Conservation (phyloP, 1,140 invertebrate species). For the Lepidurus apus region DNA sequence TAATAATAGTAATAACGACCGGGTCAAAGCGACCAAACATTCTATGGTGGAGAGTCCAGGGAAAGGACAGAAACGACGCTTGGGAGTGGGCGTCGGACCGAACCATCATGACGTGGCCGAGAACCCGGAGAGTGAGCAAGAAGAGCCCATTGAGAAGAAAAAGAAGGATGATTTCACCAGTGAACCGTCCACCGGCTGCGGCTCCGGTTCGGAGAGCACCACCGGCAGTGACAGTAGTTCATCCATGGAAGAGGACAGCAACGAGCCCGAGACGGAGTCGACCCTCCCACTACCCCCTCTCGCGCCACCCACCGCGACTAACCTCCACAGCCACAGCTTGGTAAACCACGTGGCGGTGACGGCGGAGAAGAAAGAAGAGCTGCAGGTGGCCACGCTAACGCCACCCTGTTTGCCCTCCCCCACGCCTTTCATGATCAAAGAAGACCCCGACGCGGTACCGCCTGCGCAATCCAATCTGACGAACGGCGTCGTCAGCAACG, state of each 20-base stretch:
- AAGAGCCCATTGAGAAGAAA: slow-evolving; percentile 29
- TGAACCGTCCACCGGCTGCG: slow-evolving; percentile 9
- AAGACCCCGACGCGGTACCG: background rate
- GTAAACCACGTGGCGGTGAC: background rate
- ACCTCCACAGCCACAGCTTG: background rate
- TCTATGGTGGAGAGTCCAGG: slow-evolving; percentile 34
- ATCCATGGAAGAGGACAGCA: slow-evolving; percentile 25
- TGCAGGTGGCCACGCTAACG: background rate
- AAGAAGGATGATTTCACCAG: slow-evolving; percentile 30
- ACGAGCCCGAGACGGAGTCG: slow-evolving; percentile 1
- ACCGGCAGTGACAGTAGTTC: background rate
- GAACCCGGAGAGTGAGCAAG: slow-evolving; percentile 20
- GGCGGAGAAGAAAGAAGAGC: slow-evolving; percentile 24
- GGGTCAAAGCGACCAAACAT: background rate
- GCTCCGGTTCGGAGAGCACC: background rate
- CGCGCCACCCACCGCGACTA: background rate
- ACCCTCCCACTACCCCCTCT: background rate
- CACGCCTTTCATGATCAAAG: background rate
- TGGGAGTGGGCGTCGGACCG: slow-evolving; percentile 16
- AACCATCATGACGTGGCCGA: slow-evolving; percentile 26
- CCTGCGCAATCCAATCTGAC: background rate
- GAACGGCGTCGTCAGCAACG: background rate
- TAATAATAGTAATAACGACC: background rate
- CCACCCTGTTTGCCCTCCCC: slow-evolving; percentile 26
- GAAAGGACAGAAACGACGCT: slow-evolving; percentile 33